These are phyloP conservation scores for Drosophila melanogaster DNA, from an alignment of 1,140 invertebrate species.

Conservation along the genomic window DNA sequence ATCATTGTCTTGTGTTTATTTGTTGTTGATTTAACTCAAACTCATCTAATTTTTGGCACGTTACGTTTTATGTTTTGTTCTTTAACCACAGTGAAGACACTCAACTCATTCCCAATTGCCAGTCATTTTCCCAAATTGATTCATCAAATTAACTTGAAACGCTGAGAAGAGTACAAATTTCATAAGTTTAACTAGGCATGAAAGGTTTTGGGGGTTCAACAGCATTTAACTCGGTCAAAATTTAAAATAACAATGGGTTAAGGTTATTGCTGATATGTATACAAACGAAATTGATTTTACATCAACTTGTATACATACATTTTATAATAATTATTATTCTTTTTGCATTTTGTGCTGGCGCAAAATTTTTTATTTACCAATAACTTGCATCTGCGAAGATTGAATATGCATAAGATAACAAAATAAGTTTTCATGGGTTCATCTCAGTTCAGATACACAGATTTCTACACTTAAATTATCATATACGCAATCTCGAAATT, in stretches of 20 bases:
- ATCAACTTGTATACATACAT: slow-evolving; percentile 9
- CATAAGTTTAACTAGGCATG: slow-evolving; percentile 64
- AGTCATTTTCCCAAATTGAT: slow-evolving; percentile 52
- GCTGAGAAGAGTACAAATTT: slow-evolving; percentile 70
- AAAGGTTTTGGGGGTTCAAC: slow-evolving; percentile 46
- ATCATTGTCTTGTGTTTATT: slow-evolving; percentile 46
- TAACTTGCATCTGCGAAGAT: slow-evolving; percentile 1
- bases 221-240: slow-evolving; percentile 40
- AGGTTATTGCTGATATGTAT: slow-evolving; percentile 30
- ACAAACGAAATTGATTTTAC: slow-evolving; percentile 13
- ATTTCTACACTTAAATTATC: slow-evolving; percentile 16
- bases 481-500: slow-evolving; percentile 22
- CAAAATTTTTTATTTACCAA: slow-evolving; percentile 18
- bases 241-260: slow-evolving; percentile 50
- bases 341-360: slow-evolving; percentile 43
- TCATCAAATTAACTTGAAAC: slow-evolving; percentile 48
- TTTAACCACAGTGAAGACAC: slow-evolving; percentile 14
- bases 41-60: slow-evolving; percentile 70
- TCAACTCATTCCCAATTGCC: slow-evolving; percentile 45
- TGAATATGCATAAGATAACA: background rate
- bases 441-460: slow-evolving; percentile 12
- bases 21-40: slow-evolving; percentile 64
- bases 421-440: slow-evolving; percentile 5
- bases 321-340: background rate
- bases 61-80: slow-evolving; percentile 42